Conservation (phyloP, 2,888 invertebrate genomes). For the Ypsolopha sequella region DNA sequence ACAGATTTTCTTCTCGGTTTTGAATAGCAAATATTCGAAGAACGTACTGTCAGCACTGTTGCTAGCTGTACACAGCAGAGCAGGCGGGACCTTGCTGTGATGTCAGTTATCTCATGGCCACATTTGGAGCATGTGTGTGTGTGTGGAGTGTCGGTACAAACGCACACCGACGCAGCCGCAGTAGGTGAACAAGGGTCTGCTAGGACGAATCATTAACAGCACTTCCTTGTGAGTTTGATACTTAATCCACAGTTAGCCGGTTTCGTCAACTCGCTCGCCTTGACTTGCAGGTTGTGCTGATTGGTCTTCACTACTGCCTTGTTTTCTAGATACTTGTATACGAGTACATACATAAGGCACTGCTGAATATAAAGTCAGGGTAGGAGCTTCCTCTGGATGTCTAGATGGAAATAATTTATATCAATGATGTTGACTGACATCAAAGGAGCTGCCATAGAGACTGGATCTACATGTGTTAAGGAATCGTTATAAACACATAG, state of each 20-base stretch:
- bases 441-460: too few relatives aligned
- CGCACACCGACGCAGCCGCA: background rate
- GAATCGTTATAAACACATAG: too few relatives aligned
- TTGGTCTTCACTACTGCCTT: too few relatives aligned
- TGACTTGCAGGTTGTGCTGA: slow-evolving; percentile 18
- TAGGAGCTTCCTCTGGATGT: too few relatives aligned
- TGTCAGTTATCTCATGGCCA: slow-evolving; percentile 65
- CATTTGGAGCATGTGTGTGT: slow-evolving; percentile 21
- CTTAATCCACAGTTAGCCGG: slow-evolving; percentile 38
- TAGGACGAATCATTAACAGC: slow-evolving; percentile 54
- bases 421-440: too few relatives aligned
- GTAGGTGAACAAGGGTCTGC: slow-evolving; percentile 34
- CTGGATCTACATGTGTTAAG: too few relatives aligned
- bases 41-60: slow-evolving; percentile 12
- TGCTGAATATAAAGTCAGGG: too few relatives aligned
- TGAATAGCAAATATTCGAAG: background rate
- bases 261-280: slow-evolving; percentile 42
- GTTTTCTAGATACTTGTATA: too few relatives aligned
- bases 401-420: too few relatives aligned
- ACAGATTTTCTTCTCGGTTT: background rate
- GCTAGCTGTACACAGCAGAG: slow-evolving; percentile 37
- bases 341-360: too few relatives aligned
- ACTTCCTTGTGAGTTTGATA: slow-evolving; percentile 55
- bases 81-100: slow-evolving; percentile 55
- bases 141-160: slow-evolving; percentile 9